phyloP scores from a whole-genome alignment of 2,113 vertebrate genomes.

The Colinus virginianus region DNA sequence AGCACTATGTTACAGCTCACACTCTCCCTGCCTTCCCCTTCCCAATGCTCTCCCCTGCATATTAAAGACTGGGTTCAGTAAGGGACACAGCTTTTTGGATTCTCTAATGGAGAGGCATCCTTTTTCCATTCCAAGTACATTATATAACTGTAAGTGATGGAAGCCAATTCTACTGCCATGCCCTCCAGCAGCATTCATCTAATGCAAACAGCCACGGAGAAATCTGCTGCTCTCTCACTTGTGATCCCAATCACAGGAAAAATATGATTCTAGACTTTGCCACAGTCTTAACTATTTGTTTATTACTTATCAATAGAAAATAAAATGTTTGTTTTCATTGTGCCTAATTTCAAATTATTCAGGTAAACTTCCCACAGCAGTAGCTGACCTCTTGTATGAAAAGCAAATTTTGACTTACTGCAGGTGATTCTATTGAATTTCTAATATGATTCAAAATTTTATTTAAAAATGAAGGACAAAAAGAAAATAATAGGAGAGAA shows the following conservation, averaged over 20 bases:
- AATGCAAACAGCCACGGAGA: constrained; percentile 28
- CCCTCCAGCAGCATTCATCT: constrained; percentile 40
- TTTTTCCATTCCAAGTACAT: constrained; percentile 57
- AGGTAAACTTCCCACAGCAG: neutral
- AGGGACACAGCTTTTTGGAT: constrained; percentile 39
- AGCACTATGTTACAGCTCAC: neutral
- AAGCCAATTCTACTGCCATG: constrained; percentile 29
- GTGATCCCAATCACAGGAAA: constrained; percentile 22
- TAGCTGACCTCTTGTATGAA: constrained; percentile 15
- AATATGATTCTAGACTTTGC: constrained; percentile 36
- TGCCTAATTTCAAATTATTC: neutral
- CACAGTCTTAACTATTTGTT: constrained; percentile 42
- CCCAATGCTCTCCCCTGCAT: constrained; percentile 21
- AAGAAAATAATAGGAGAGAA: neutral
- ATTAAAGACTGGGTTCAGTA: constrained; percentile 66
- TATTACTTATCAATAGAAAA: neutral
- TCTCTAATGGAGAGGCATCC: constrained; percentile 37
- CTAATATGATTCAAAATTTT: neutral
- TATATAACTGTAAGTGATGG: constrained; percentile 32
- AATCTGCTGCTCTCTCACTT: constrained; percentile 20
- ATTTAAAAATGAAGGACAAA: neutral
- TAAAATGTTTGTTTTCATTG: constrained; percentile 23
- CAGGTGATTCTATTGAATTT: neutral
- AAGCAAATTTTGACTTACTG: neutral
- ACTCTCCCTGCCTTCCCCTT: neutral